phyloP scores from a whole-genome alignment of 2,113 vertebrate species.

The Stigmatopora argus region DNA sequence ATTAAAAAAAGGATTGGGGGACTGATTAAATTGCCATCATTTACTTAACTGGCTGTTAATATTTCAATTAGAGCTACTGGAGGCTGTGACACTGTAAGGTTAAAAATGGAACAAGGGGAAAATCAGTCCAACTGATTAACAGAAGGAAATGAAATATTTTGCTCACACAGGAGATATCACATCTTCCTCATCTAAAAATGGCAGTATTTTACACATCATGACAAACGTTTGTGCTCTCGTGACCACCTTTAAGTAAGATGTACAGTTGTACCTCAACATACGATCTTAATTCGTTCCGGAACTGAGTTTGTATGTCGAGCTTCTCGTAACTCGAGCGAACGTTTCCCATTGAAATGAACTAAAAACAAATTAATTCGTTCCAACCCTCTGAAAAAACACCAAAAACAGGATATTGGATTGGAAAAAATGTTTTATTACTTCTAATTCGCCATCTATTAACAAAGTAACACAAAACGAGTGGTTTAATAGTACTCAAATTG shows the following conservation, averaged over 20 bases:
- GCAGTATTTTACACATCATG: conserved; percentile 3
- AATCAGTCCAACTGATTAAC: conserved; percentile 77
- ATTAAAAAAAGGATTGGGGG: conserved; percentile 31
- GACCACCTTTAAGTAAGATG: not conserved
- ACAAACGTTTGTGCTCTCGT: conserved; percentile 21
- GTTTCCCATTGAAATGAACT: too few relatives aligned
- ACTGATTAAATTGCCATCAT: conserved; percentile 79
- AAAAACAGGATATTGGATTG: too few relatives aligned
- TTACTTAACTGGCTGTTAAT: conserved; percentile 79
- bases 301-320: too few relatives aligned
- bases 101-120: conserved; percentile 72
- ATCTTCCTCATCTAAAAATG: conserved; percentile 43
- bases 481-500: too few relatives aligned
- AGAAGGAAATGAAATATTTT: conserved; percentile 73
- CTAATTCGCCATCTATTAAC: too few relatives aligned
- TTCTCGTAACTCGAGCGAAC: too few relatives aligned
- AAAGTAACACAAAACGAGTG: too few relatives aligned
- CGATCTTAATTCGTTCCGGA: too few relatives aligned
- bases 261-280: too few relatives aligned
- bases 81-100: conserved; percentile 72
- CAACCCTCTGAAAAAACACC: too few relatives aligned
- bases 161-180: conserved; percentile 59
- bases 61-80: conserved; percentile 78
- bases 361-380: too few relatives aligned
- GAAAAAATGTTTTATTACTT: too few relatives aligned